Evolutionary conservation across 2,888 invertebrate species (phyloP).

Genomic region (Altica lythri): DNA sequence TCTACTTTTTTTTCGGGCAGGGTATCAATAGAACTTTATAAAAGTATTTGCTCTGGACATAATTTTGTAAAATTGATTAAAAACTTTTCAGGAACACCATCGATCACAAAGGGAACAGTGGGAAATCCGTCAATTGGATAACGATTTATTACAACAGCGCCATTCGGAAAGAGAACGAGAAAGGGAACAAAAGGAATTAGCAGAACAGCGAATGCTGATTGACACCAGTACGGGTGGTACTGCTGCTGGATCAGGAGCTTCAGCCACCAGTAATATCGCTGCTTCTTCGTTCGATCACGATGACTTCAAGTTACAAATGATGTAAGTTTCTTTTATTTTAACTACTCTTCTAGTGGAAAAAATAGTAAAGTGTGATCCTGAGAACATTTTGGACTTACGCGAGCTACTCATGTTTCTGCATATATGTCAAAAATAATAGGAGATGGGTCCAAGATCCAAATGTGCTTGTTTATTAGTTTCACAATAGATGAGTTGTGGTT

Average conservation of each 20-base stretch:
- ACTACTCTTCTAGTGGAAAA: too few species aligned
- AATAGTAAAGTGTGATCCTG: too few species aligned
- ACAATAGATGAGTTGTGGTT: too few species aligned
- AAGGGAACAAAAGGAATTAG: conserved; percentile 63
- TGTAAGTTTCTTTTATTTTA: conserved; percentile 11
- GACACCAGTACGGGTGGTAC: conserved; percentile 7
- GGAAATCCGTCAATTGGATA: conserved; percentile 64
- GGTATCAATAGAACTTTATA: too few species aligned
- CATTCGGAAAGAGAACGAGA: conserved; percentile 65
- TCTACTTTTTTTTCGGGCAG: too few species aligned
- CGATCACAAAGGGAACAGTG: conserved; percentile 65
- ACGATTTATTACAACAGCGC: conserved; percentile 65
- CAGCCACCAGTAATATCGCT: conserved; percentile 4
- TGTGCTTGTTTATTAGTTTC: too few species aligned
- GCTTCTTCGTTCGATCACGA: conserved; percentile 10
- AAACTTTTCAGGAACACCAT: conserved; percentile 59
- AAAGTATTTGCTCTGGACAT: too few species aligned
- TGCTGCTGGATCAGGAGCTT: neutral
- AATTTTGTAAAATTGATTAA: too few species aligned
- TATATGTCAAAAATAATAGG: too few species aligned
- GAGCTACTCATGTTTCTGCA: too few species aligned
- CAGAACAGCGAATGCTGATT: conserved; percentile 48
- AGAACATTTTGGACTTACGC: too few species aligned
- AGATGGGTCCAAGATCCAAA: too few species aligned
- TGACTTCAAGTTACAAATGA: conserved; percentile 19